These are phyloP conservation scores for Lathronympha strigana DNA, from an alignment of 2,888 invertebrate species.

Conservation along the genomic window DNA sequence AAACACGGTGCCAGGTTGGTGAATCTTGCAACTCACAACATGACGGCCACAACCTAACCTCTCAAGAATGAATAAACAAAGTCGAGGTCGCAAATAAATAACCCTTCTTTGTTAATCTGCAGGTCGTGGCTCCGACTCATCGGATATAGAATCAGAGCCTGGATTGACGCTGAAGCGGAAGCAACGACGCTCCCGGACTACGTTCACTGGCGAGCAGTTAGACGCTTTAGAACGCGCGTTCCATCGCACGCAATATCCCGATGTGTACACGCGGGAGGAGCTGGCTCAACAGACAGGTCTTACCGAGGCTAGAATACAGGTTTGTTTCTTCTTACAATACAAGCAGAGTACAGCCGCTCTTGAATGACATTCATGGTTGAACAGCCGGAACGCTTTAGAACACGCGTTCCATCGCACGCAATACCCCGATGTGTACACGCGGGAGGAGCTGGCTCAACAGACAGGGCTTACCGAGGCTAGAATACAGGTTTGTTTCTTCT, in stretches of 20 bases:
- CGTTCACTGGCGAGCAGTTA: conserved; percentile 96
- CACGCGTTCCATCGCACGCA: conserved; percentile 96
- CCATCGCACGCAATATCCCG: conserved; percentile 97
- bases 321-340: conserved; percentile 53
- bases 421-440: conserved; percentile 97
- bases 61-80: too few species aligned
- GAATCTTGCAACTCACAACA: too few species aligned
- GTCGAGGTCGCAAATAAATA: background rate
- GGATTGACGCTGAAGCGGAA: conserved; percentile 95
- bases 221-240: conserved; percentile 96
- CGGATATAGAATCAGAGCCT: conserved; percentile 95
- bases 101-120: background rate
- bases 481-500: conserved; percentile 88
- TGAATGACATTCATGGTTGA: conserved; percentile 97
- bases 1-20: too few species aligned
- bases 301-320: conserved; percentile 97
- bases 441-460: conserved; percentile 95
- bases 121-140: conserved; percentile 81
- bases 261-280: conserved; percentile 97
- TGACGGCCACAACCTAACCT: too few species aligned
- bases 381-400: conserved; percentile 95
- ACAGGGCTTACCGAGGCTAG: conserved; percentile 97
- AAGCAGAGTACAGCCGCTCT: conserved; percentile 92
- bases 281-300: conserved; percentile 95
- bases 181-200: conserved; percentile 95